Conservation (phyloP, 2,113 vertebrate species). For the Melanerpes aurifrons region DNA sequence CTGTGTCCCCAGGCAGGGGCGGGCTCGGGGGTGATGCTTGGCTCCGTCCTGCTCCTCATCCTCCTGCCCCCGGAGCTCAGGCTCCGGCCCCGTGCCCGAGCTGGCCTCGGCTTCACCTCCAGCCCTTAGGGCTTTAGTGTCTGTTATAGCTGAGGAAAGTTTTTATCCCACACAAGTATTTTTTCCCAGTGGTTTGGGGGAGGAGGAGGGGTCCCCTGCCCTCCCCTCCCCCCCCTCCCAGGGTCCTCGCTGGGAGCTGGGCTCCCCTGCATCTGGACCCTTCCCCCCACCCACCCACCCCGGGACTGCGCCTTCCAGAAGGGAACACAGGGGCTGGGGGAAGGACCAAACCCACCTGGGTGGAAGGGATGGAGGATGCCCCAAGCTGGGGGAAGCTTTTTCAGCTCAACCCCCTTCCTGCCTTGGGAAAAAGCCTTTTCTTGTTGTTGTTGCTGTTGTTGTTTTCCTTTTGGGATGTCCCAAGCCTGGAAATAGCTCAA, state of each 20-base stretch:
- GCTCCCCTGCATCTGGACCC: not conserved
- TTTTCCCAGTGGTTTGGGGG: not conserved
- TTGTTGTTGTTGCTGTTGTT: no score
- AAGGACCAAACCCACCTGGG: not conserved
- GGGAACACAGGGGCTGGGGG: not conserved
- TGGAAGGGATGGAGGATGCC: not conserved
- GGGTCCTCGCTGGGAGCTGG: constrained; percentile 32
- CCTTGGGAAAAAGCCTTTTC: not conserved
- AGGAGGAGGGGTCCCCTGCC: not conserved
- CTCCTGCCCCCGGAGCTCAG: not conserved
- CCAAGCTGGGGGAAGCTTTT: not conserved
- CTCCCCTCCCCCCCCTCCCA: not conserved
- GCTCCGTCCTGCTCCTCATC: not conserved
- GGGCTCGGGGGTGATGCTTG: not conserved
- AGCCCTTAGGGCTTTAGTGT: not conserved
- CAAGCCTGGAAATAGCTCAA: not conserved
- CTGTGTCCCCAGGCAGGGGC: rapidly evolving
- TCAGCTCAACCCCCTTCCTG: rapidly evolving
- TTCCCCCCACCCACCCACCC: not conserved
- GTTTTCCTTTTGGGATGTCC: not conserved
- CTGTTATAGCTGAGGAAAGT: not conserved
- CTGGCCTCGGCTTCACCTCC: constrained; percentile 34
- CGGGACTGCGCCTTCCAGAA: constrained; percentile 8
- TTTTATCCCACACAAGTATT: not conserved
- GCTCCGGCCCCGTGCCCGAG: not conserved